Percentiles rank a stretch among this genome's conserved stretches.
phyloP scores from a whole-genome alignment of 2,113 vertebrate species.

The Elephantulus edwardii region DNA sequence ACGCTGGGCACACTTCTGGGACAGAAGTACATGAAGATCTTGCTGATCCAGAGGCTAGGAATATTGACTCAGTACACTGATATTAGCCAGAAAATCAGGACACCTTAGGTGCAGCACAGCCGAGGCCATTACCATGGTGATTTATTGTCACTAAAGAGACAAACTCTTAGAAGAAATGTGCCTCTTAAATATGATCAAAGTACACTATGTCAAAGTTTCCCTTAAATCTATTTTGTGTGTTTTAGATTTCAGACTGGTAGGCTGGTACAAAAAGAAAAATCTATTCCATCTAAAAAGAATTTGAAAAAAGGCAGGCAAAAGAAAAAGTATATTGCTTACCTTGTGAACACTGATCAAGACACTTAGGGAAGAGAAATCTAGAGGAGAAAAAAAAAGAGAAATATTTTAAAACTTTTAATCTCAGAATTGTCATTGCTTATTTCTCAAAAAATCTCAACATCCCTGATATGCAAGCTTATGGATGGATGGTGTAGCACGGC shows the following conservation, averaged over 20 bases:
- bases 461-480: background rate
- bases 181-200: slow-evolving; percentile 21
- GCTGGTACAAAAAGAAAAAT: background rate
- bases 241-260: slow-evolving; percentile 40
- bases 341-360: slow-evolving; percentile 96
- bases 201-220: background rate
- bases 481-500: background rate
- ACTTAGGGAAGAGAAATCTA: slow-evolving; percentile 95
- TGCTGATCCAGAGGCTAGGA: background rate
- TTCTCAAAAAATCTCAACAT: slow-evolving; percentile 25
- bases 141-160: background rate
- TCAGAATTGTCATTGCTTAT: slow-evolving; percentile 33
- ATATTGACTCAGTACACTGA: background rate
- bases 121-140: background rate
- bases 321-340: slow-evolving; percentile 82
- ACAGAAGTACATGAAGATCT: background rate
- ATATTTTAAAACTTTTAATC: slow-evolving; percentile 51
- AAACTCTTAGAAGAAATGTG: slow-evolving; percentile 9
- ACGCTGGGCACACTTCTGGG: background rate
- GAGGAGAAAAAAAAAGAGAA: slow-evolving; percentile 32
- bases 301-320: slow-evolving; percentile 7
- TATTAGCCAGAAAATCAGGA: background rate
- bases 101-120: background rate
- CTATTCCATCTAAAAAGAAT: background rate
- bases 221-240: background rate